Evolutionary conservation across 2,797 vertebrate genomes (phyloP), one percentile per base, ranked within the genome.

Genomic region (Acipenser oxyrinchus): DNA sequence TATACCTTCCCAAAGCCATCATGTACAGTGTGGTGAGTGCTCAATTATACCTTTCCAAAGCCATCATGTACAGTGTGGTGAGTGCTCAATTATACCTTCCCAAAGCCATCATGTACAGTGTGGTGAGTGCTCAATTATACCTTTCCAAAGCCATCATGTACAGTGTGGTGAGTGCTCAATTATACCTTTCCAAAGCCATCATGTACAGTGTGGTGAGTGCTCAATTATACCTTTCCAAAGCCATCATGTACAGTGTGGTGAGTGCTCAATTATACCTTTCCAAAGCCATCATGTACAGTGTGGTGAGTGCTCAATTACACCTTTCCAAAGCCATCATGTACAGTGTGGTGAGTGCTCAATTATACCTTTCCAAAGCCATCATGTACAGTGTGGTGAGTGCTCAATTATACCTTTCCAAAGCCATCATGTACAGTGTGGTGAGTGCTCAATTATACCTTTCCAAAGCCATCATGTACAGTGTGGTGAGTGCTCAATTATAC

Each of bases 1-100:
- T 11, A 52, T 52, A 52, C 7, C 51, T 52, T 52, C 11, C 51
- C 51, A 52, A 18, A 18, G 15, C n/a, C 51, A 53, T 8, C 51
- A 6, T 6, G 51, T 53, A 53, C 51, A 52, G 51, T 52, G 51
- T 67, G 66, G 66, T 67, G 60, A 60, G 66, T 60, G 8, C 6
- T 18, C 13, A 3, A 52, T 4, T 11, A 52, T 52, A 52, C 6
- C 51, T 52, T 52, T 52, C 51, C 51, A 52, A n/a, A n/a, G n/a
- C n/a, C 51, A 52, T 6, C 51, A 10, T 52, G 51, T 52, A 52
- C 51, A 52, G 51, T 52, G 51, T 67, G 66, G 66, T 67, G 59
- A 60, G 66, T 60, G 8, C 6, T 18, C 13, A 3, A 52, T 52
- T 11, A 52, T 52, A 52, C 7, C 51, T 52, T 52, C 11, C 51